Base-by-base conservation (phyloP, 2,888 invertebrate genomes). In the Drosophila fungiperda region DNA sequence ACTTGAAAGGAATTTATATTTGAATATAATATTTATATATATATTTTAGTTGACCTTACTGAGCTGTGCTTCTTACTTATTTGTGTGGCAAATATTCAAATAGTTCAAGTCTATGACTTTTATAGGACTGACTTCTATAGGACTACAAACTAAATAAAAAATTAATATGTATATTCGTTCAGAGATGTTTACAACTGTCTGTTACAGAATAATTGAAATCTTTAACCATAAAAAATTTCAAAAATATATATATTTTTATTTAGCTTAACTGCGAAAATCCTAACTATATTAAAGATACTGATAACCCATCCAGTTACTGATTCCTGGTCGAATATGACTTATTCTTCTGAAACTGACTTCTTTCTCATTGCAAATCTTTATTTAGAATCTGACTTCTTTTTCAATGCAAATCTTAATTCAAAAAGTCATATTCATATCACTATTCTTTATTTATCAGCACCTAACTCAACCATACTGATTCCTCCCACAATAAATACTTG, bases 121-220 rank as follows among this genome's bases (percentile, higher is more conserved):
- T 20, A 6, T 6, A 26, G 2, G 26, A 2, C 2, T 40, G 8
- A n/a, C n/a, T 11, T 42, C 6, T 20, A 12, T 6, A 26, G 29
- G 29, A 29, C 29, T 29, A 29, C 29, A 29, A 29, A 6, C 29
- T 2, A 29, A 29, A 29, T 0, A 5, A 1, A 26, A 29, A 29
- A 1, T 5, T 29, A 29, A 6, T n/a, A 42, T 42, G 20, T 45
- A 45, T 15, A 7, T 45, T 20, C 1, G 20, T 20, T 15, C 1
- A 20, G 1, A 0, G 0, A 12, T 45, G 0, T 1, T 12, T 20
- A 12, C 20, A 12, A 1, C 20, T 3, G 20, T 0, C 9, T 40
- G 5, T 40, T 40, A 5, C 4, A 40, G 29, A 5, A 29, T 29
- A 29, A 29, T 36, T 36, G 35, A 35, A 2, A 12, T 35, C 0